A percentile compares a stretch with the other conserved stretches of the same genome.
Evolutionary conservation across 2,888 invertebrate genomes (phyloP).

Genomic region (Heliothis peltigera): DNA sequence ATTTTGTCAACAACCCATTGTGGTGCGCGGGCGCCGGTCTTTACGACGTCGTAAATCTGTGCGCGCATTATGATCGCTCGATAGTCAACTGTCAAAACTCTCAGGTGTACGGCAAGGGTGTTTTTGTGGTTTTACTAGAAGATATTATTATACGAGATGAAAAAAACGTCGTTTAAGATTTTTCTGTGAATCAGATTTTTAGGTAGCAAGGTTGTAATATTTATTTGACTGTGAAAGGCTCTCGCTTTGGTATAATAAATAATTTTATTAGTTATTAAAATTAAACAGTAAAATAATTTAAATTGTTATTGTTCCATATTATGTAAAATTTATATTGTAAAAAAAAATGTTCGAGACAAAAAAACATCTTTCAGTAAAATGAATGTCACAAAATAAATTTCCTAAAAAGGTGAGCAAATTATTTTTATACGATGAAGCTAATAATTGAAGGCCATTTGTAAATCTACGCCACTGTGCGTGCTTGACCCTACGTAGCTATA

Average conservation of each 20-base stretch:
- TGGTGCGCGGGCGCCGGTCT: slow-evolving; percentile 76
- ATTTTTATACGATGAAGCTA: too few relatives aligned
- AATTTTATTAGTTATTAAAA: too few relatives aligned
- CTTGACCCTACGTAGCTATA: too few relatives aligned
- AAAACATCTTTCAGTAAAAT: too few relatives aligned
- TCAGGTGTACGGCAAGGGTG: slow-evolving; percentile 63
- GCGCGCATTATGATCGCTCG: slow-evolving; percentile 76
- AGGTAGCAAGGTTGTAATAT: background rate
- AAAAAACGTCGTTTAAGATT: slow-evolving; percentile 40
- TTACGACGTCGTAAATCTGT: slow-evolving; percentile 84
- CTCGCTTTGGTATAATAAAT: background rate
- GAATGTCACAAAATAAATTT: background rate
- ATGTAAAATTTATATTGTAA: too few relatives aligned
- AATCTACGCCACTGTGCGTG: too few relatives aligned
- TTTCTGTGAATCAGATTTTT: slow-evolving; percentile 51
- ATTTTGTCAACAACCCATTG: slow-evolving; percentile 71
- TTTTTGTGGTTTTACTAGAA: slow-evolving; percentile 51
- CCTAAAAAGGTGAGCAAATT: too few relatives aligned
- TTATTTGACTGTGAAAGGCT: background rate
- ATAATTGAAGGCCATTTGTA: too few relatives aligned
- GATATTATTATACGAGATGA: slow-evolving; percentile 23
- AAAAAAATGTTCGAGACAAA: too few relatives aligned
- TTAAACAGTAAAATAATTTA: too few relatives aligned
- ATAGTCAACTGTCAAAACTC: slow-evolving; percentile 78
- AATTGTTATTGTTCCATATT: too few relatives aligned